Percentiles rank a stretch among this genome's conserved stretches.
These are phyloP conservation scores for Sternotherus odoratus DNA, from an alignment of 2,797 vertebrate species.

Conservation along the genomic window DNA sequence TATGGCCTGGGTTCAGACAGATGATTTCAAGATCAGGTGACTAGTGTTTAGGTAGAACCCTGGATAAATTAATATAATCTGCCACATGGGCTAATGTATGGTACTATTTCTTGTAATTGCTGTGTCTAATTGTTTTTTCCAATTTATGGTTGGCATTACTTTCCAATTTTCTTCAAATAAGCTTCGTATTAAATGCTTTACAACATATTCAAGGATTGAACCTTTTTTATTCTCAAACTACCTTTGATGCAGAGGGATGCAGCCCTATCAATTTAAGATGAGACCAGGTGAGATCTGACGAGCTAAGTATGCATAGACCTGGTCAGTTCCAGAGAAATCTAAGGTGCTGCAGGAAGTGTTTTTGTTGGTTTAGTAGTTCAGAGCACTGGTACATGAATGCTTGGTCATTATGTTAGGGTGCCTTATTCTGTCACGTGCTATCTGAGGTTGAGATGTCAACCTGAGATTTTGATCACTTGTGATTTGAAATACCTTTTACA, in stretches of 20 bases:
- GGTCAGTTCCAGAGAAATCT: background rate
- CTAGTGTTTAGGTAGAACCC: background rate
- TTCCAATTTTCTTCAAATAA: background rate
- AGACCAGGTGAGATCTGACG: fast-evolving
- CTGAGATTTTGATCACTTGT: background rate
- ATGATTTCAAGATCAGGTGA: background rate
- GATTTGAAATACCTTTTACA: background rate
- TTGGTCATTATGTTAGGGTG: background rate
- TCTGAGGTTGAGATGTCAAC: background rate
- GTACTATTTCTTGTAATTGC: background rate
- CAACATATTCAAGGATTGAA: background rate
- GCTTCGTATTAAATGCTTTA: background rate
- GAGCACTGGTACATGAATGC: background rate
- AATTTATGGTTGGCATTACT: fast-evolving
- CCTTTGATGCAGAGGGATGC: no score
- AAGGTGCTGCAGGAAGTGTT: background rate
- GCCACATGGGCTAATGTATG: background rate
- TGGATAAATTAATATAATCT: background rate
- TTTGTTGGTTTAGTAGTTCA: background rate
- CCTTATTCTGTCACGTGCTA: background rate
- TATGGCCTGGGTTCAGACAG: background rate
- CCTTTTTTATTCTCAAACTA: background rate
- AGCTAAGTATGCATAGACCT: background rate
- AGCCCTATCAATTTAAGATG: background rate
- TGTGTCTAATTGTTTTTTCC: background rate